Conservation (phyloP, 2,888 invertebrate species). For the Chrysopilus asiliformis region DNA sequence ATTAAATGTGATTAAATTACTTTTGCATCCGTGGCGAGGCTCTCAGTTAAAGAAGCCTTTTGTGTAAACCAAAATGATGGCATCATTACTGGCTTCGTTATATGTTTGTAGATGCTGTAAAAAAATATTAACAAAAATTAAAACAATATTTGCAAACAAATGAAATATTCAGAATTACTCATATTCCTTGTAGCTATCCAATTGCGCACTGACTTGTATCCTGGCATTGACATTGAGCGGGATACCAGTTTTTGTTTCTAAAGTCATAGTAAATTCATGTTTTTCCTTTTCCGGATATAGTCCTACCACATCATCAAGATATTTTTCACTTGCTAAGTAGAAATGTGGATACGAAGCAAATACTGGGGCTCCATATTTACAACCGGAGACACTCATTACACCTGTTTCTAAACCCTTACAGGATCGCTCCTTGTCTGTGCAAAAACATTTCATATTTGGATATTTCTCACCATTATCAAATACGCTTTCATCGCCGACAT, state of each 20-base stretch:
- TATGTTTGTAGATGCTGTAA: conserved; percentile 43
- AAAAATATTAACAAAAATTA: conserved; percentile 9
- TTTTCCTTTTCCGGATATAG: conserved; percentile 47
- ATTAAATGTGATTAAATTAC: too few relatives aligned
- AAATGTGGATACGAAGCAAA: conserved; percentile 75
- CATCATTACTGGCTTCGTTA: conserved; percentile 42
- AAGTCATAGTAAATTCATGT: conserved; percentile 50
- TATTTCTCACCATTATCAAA: conserved; percentile 59
- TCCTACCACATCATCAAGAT: conserved; percentile 48
- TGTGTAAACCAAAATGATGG: conserved; percentile 71
- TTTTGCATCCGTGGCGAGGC: conserved; percentile 39
- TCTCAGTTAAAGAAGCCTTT: conserved; percentile 43
- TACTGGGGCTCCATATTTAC: conserved; percentile 66
- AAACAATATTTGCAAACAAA: neutral
- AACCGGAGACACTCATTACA: conserved; percentile 56
- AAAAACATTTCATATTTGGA: conserved; percentile 54
- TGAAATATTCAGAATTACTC: conserved; percentile 38
- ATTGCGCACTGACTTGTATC: conserved; percentile 60
- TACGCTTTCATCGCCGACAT: conserved; percentile 44
- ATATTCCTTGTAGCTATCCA: conserved; percentile 40
- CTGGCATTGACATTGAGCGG: conserved; percentile 60
- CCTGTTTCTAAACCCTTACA: conserved; percentile 43
- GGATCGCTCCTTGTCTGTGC: conserved; percentile 37
- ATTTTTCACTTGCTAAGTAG: conserved; percentile 54
- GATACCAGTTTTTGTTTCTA: conserved; percentile 67